Conservation (phyloP, 2,113 vertebrate species). For the Eublepharis macularius region DNA sequence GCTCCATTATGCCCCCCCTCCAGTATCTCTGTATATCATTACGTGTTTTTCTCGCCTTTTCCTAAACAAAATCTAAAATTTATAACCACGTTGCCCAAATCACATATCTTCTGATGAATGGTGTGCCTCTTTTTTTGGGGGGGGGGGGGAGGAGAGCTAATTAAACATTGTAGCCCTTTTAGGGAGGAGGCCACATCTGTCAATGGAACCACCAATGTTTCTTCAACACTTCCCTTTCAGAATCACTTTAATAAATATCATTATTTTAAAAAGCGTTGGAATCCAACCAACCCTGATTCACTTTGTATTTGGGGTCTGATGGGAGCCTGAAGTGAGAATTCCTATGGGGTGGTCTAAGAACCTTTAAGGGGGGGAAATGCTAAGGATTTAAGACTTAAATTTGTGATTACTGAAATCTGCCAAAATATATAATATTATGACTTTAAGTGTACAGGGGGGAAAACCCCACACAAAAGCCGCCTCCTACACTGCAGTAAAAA, state of each 20-base stretch:
- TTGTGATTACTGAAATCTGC: slow-evolving; percentile 72
- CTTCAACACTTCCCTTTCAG: slow-evolving; percentile 69
- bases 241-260: slow-evolving; percentile 76
- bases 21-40: slow-evolving; percentile 5
- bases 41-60: slow-evolving; percentile 61
- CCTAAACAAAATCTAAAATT: slow-evolving; percentile 72
- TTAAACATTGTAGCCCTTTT: slow-evolving; percentile 71
- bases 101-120: slow-evolving; percentile 76
- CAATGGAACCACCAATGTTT: slow-evolving; percentile 49
- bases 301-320: slow-evolving; percentile 72
- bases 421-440: slow-evolving; percentile 68
- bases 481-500: slow-evolving; percentile 41
- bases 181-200: slow-evolving; percentile 65
- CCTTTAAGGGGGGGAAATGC: slow-evolving; percentile 49
- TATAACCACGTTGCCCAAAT: slow-evolving; percentile 74
- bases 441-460: slow-evolving; percentile 25
- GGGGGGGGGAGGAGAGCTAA: slow-evolving; percentile 32
- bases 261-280: slow-evolving; percentile 69
- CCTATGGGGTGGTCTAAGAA: slow-evolving; percentile 70
- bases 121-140: slow-evolving; percentile 61
- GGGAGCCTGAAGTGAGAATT: slow-evolving; percentile 73
- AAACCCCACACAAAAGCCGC: slow-evolving; percentile 20
- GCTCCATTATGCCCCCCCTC: slow-evolving; percentile 41
- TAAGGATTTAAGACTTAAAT: slow-evolving; percentile 73
- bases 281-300: slow-evolving; percentile 69